phyloP scores from a whole-genome alignment of 2,888 invertebrate species.

The Dione juno region DNA sequence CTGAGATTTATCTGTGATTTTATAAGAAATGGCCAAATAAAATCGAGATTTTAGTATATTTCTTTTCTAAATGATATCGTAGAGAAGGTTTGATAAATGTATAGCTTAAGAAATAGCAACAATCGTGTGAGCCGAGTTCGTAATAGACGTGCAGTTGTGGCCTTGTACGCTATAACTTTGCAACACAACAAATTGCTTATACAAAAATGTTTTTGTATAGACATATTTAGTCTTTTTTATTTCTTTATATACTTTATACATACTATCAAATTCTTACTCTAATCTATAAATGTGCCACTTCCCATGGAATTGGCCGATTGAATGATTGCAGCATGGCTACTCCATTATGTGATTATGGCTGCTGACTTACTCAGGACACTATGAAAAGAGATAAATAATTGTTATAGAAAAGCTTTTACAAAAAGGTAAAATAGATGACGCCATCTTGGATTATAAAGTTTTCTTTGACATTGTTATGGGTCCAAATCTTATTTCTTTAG shows the following conservation, averaged over 20 bases:
- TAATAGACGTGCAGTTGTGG: conserved; percentile 26
- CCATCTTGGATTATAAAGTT: neutral
- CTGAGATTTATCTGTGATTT: conserved; percentile 20
- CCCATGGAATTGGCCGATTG: neutral
- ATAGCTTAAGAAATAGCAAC: conserved; percentile 32
- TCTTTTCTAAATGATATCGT: neutral
- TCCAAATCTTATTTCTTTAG: no score
- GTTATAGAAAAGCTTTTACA: neutral
- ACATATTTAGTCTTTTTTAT: neutral
- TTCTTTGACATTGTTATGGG: neutral
- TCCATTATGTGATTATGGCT: neutral
- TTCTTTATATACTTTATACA: neutral
- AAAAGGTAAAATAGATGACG: neutral
- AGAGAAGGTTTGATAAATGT: neutral
- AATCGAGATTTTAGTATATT: neutral
- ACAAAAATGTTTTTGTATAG: neutral
- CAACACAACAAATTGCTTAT: conserved; percentile 22
- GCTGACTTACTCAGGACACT: neutral
- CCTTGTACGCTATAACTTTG: conserved; percentile 30
- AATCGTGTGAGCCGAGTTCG: conserved; percentile 25
- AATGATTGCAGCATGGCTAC: neutral
- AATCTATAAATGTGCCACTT: neutral
- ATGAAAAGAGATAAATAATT: neutral
- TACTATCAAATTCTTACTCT: neutral
- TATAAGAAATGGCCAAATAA: neutral